Evolutionary conservation across 1,140 invertebrate species (phyloP).

Genomic region (Stegodyphus dumicola): DNA sequence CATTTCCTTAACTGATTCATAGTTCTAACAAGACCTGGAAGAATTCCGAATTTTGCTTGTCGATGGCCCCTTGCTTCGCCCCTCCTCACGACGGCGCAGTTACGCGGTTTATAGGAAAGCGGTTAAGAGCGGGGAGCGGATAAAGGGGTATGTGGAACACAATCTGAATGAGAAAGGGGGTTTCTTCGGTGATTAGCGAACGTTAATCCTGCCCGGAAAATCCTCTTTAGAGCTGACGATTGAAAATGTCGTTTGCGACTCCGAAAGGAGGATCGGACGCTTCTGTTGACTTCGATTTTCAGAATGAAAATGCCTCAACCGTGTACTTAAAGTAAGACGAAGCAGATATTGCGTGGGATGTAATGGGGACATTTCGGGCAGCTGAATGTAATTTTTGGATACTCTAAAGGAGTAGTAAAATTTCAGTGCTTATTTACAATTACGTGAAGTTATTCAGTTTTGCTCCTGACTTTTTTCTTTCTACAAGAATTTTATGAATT

Average conservation of each 20-base stretch:
- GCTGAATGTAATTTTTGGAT: not conserved
- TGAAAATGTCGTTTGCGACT: not conserved
- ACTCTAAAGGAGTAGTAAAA: not conserved
- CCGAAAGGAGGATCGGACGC: too few species aligned
- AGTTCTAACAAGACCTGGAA: too few species aligned
- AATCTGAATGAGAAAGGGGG: not conserved
- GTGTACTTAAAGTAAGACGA: too few species aligned
- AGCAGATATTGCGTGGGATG: too few species aligned
- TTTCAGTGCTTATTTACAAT: not conserved
- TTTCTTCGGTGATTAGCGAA: slow-evolving; percentile 47
- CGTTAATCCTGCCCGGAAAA: slow-evolving; percentile 27
- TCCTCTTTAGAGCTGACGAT: not conserved
- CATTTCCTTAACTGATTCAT: too few species aligned
- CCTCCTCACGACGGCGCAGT: not conserved
- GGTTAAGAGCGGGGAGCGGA: not conserved
- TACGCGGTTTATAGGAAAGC: slow-evolving; percentile 35
- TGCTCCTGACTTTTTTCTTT: too few species aligned
- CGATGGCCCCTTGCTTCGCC: too few species aligned
- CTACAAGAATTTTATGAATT: too few species aligned
- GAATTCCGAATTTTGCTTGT: too few species aligned
- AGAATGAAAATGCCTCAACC: not conserved
- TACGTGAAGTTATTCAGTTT: not conserved
- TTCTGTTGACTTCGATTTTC: not conserved
- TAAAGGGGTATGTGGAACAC: not conserved
- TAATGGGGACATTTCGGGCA: not conserved